Base-by-base conservation (phyloP, 35 echinoderm and acorn worm species). In the Holothuria glaberrima region DNA sequence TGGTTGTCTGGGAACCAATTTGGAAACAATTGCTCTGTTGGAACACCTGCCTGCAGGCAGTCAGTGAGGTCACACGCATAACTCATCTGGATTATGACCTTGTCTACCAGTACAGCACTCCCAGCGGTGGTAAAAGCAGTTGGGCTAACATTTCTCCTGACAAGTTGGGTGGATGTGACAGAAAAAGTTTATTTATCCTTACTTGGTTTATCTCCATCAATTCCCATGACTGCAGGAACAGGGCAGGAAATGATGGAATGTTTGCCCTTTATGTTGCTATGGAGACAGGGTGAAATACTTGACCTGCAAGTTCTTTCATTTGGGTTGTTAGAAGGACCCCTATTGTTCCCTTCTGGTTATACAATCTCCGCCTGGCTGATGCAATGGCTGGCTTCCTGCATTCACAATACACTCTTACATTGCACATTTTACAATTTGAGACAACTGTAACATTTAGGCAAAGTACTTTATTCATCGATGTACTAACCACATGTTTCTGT, bases 181-280 rank as follows among this genome's bases (percentile, higher is more conserved):
- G 44, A 35, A 78, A 48, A 78, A 24, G 74, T 78, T 78, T 78
- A 78, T 78, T 78, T 78, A 78, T 78, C 74, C 74, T 78, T 41
- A n/a, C 17, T 52, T 78, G 74, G 74, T 35, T 78, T 78, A 78
- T 78, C 74, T 78, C 74, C 74, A 48, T 78, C 74, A 78, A 78
- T 78, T 78, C 74, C 74, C 74, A 78, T 78, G 74, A 48, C 74
- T 26, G 36, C 16, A 12, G 74, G 44, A 78, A 78, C 44, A 48
- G 50, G 50, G 74, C 44, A 78, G 74, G 44, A 78, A 45, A 78
- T 78, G 74, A 12, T 48, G 38, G 38, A 78, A 78, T 78, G 74
- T 78, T 78, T 78, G 74, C 50, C 9, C 74, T 78, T 35, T 18
- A 4, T 48, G 44, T 48, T 24, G 38, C 33, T 48, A 48, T 26